Evolutionary conservation across 2,888 invertebrate species (phyloP).

Genomic region (Orgyia antiqua): DNA sequence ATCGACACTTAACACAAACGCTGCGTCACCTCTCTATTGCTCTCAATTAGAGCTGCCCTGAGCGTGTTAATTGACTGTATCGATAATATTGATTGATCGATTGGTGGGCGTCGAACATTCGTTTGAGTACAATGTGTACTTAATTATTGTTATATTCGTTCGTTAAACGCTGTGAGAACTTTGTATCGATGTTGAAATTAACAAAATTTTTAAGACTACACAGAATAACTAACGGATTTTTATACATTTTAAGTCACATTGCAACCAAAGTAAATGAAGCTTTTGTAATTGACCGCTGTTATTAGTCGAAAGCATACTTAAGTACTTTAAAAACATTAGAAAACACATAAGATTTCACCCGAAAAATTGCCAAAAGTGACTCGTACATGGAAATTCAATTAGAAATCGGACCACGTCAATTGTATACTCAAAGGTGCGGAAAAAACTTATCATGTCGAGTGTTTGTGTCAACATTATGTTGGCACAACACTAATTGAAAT

Average conservation of each 20-base stretch:
- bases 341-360: constrained; percentile 13
- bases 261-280: no score
- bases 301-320: no score
- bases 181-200: no score
- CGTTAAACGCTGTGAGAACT: no score
- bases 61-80: constrained; percentile 54
- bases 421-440: constrained; percentile 25
- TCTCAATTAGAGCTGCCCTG: constrained; percentile 45
- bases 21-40: constrained; percentile 35
- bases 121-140: constrained; percentile 16
- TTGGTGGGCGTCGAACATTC: constrained; percentile 36
- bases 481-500: constrained; percentile 44
- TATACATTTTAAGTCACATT: no score
- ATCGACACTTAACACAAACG: constrained; percentile 24
- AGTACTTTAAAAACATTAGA: background rate
- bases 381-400: constrained; percentile 30
- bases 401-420: constrained; percentile 19
- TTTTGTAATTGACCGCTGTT: no score
- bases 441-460: constrained; percentile 30
- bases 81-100: constrained; percentile 74
- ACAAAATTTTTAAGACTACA: background rate
- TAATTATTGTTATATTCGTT: constrained; percentile 3
- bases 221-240: no score
- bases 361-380: constrained; percentile 13
- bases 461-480: constrained; percentile 32